These are phyloP conservation scores for Oxytorus armatus DNA, from an alignment of 2,888 invertebrate genomes.

Conservation along the genomic window DNA sequence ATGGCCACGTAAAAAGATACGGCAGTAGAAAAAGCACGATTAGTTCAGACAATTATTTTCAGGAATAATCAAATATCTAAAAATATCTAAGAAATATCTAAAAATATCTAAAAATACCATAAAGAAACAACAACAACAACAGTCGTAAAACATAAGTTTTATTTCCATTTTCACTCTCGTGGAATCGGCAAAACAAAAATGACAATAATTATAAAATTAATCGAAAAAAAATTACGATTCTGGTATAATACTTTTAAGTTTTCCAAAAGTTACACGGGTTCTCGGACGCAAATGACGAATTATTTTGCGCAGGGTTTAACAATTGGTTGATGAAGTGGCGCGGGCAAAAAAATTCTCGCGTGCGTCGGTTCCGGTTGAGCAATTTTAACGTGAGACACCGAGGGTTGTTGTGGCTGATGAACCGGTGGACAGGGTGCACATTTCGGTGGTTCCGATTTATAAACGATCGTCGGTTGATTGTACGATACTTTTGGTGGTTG, in stretches of 20 bases:
- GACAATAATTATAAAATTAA: neutral
- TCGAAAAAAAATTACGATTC: too few species aligned
- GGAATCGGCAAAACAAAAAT: too few species aligned
- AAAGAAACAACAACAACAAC: too few species aligned
- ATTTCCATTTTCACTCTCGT: too few species aligned
- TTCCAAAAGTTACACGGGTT: neutral
- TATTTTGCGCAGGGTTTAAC: slow-evolving; percentile 51
- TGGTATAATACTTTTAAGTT: too few species aligned
- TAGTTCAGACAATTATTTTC: neutral
- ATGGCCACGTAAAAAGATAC: slow-evolving; percentile 54
- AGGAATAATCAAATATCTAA: neutral
- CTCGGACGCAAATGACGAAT: neutral
- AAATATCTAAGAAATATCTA: too few species aligned
- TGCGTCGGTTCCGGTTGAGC: slow-evolving; percentile 61
- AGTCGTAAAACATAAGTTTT: too few species aligned
- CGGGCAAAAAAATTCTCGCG: slow-evolving; percentile 67
- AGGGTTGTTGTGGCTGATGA: slow-evolving; percentile 68
- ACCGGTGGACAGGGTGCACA: slow-evolving; percentile 62
- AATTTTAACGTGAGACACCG: slow-evolving; percentile 70
- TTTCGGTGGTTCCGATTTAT: slow-evolving; percentile 60
- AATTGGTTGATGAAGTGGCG: slow-evolving; percentile 59
- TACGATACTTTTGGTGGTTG: slow-evolving; percentile 46
- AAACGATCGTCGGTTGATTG: slow-evolving; percentile 72
- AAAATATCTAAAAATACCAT: too few species aligned
- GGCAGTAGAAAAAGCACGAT: neutral